Evolutionary conservation across 2,888 invertebrate species (phyloP).

Genomic region (Fissipunctia ypsillon): DNA sequence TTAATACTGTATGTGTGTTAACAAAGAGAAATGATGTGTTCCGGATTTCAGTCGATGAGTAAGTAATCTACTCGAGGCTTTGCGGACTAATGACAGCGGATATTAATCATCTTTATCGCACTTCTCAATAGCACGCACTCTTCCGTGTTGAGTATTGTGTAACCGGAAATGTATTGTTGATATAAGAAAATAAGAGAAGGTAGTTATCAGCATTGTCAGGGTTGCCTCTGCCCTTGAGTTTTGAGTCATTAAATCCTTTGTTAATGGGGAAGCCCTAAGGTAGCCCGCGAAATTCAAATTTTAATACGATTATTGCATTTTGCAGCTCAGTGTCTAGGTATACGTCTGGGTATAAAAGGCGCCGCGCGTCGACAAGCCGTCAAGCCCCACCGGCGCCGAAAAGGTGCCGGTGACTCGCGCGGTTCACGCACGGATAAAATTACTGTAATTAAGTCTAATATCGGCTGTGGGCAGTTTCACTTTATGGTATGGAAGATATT

Average conservation of each 20-base stretch:
- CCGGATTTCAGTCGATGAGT: conserved; percentile 39
- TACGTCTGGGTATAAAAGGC: no score
- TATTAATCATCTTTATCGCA: conserved; percentile 50
- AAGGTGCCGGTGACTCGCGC: no score
- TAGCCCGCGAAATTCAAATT: no score
- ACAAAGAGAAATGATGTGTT: conserved; percentile 44
- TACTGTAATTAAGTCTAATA: no score
- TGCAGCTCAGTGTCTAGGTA: no score
- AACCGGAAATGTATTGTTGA: background rate
- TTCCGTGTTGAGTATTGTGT: background rate
- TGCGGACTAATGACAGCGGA: conserved; percentile 33
- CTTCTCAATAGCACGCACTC: conserved; percentile 27
- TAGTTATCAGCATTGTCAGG: background rate
- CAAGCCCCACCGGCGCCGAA: no score
- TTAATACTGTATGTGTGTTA: conserved; percentile 41
- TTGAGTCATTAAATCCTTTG: background rate
- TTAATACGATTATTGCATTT: no score
- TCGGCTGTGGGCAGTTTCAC: no score
- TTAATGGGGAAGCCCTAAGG: no score
- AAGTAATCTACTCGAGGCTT: conserved; percentile 30
- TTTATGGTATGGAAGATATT: no score
- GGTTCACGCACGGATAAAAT: no score
- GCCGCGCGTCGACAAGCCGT: no score
- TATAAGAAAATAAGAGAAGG: background rate
- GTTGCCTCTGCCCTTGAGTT: background rate